Base-by-base conservation (phyloP, 2,888 invertebrate genomes). In the Stenotaenia linearis region DNA sequence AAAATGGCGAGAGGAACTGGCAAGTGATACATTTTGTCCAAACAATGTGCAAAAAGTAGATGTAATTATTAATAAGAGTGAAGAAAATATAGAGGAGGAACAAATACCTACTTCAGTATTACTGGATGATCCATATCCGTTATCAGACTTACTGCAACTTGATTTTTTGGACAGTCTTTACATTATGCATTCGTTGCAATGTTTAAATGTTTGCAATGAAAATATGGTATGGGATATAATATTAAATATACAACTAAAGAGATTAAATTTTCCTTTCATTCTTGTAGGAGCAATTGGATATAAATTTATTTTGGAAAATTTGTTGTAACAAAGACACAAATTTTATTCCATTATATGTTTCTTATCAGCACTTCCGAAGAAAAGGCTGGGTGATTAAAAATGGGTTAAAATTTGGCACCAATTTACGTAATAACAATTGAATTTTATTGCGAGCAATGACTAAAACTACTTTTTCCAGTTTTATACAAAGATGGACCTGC, bases 311-410 rank as follows among this genome's bases (percentile, higher is more conserved):
- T 56, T 90, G 93, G 90, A 85, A 88, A 10, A 83, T 89, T 50
- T 93, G 93, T 84, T 85, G 85, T 77, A 85, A 88, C 77, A 86
- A 87, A 18, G 90, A 93, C 83, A 84, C 85, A 21, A 86, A 88
- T 81, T 95, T 95, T 87, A 81, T 90, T 9, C 87, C 88, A 74
- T 91, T 90, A 84, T 93, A 96, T 87, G 89, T 92, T 35, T 92
- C 91, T 0, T 97, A 96, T 86, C 91, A 94, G 85, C 92, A 95
- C 86, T 93, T 92, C 84, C 90, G 94, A 83, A 90, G 92, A n/a
- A 94, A 93, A 86, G 95, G 94, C 69, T 97, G 96, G 93, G 90
- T 96, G 80, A 93, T 96, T 0, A 95, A 94, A 86, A 90, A 93
- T 78, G 97, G 96, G 56, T 88, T 94, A 0, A 95, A 96, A 86